Evolutionary conservation across 1,140 invertebrate genomes (phyloP).

Genomic region (Chironomus striatipennis): DNA sequence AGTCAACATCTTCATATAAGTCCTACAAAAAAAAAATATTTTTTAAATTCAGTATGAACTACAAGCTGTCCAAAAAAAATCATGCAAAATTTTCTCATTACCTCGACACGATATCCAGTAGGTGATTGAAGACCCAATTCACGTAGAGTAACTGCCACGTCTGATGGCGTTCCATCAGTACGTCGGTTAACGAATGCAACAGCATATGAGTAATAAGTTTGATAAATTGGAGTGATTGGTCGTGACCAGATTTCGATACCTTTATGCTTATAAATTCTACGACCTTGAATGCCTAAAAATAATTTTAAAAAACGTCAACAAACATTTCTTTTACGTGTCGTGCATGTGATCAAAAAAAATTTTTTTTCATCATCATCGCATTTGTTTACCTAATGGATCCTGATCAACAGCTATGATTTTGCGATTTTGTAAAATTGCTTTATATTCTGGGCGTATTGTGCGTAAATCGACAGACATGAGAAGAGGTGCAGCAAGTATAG

Average conservation of each 20-base stretch:
- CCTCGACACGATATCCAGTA: conserved; percentile 76
- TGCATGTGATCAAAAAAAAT: neutral
- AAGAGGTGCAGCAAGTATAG: conserved; percentile 77
- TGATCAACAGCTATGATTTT: conserved; percentile 65
- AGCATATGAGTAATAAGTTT: conserved; percentile 78
- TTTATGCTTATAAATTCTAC: conserved; percentile 62
- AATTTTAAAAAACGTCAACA: too few species aligned
- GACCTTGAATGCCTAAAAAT: conserved; percentile 40
- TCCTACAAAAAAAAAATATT: conserved; percentile 50
- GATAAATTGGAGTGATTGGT: conserved; percentile 70
- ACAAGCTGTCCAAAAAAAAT: neutral
- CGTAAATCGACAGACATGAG: conserved; percentile 81
- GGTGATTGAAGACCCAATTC: conserved; percentile 71
- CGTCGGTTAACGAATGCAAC: conserved; percentile 78
- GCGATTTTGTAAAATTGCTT: conserved; percentile 64
- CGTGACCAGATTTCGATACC: conserved; percentile 89
- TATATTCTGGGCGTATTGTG: conserved; percentile 60
- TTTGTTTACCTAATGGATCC: conserved; percentile 54
- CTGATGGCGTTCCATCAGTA: conserved; percentile 83
- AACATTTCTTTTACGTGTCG: too few species aligned
- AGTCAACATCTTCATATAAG: conserved; percentile 77
- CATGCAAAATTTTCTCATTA: conserved; percentile 36
- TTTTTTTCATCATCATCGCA: neutral
- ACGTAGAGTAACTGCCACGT: conserved; percentile 74
- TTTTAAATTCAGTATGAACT: neutral